Percentiles rank a stretch among this genome's conserved stretches.
These are phyloP conservation scores for Anguilla obscura DNA, from an alignment of 2,797 vertebrate species.

Conservation along the genomic window DNA sequence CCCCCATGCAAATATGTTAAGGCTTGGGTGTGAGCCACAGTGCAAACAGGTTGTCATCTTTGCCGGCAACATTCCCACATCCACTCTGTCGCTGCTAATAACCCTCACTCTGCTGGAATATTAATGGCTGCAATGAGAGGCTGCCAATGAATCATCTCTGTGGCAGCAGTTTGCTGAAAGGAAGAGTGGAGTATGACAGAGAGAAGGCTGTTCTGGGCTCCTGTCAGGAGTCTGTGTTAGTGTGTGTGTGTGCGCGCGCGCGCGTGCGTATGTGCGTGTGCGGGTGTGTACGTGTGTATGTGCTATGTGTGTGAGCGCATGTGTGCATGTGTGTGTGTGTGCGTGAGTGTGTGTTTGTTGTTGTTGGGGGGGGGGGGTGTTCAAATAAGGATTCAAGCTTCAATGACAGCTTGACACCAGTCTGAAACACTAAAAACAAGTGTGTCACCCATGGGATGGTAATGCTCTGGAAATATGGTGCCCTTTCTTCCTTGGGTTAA, in stretches of 20 bases:
- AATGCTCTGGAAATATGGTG: background rate
- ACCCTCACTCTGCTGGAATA: background rate
- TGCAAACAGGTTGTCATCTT: conserved; percentile 14
- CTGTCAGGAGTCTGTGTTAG: background rate
- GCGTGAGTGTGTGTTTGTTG: background rate
- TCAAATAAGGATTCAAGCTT: background rate
- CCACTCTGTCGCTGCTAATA: background rate
- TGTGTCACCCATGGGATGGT: background rate
- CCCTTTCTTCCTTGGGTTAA: background rate
- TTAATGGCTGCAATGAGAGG: conserved; percentile 2
- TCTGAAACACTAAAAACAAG: conserved; percentile 10
- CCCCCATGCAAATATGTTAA: background rate
- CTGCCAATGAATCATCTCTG: background rate
- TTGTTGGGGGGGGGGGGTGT: background rate
- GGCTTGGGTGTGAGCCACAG: background rate
- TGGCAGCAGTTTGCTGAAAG: background rate
- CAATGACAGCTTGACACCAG: background rate
- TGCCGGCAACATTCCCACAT: background rate
- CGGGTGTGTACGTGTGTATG: background rate
- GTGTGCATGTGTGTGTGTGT: background rate
- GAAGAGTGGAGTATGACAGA: conserved; percentile 5
- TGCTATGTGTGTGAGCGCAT: background rate
- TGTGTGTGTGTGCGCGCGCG: background rate
- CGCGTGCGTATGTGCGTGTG: too few species aligned
- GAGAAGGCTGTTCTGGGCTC: background rate